Evolutionary conservation across 2,113 vertebrate species (phyloP), one percentile per base, ranked within the genome.

Genomic region (Poeciliopsis prolifica): DNA sequence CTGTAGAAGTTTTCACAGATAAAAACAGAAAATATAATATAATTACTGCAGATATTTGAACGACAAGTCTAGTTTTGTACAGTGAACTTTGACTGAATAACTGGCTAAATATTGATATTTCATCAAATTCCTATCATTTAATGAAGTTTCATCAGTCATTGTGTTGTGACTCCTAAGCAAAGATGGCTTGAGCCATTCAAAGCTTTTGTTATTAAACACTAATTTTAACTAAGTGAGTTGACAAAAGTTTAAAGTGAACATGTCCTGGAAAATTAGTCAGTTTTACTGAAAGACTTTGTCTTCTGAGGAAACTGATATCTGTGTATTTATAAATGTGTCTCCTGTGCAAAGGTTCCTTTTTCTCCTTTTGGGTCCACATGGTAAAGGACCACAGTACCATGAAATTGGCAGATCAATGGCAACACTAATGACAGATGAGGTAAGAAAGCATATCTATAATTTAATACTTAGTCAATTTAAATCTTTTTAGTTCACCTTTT

Each of bases 321-420:
- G 24, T 1, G 12, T 58, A 4, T 66, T 70, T 13, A 29, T 76
- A 11, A 37, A 13, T 72, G 30, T 72, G 40, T 80, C 26, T 85
- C 37, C 65, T 68, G 2, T 93, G 80, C 85, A 82, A 88, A 98
- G 97, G 88, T 98, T 98, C 94, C 94, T 98, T 75, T 98, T 98
- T 93, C 84, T 98, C 70, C 94, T 98, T 82, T 61, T 98, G 95
- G 97, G 97, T 86, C 97, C 97, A 77, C 92, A 94, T 62, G 97
- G 97, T 66, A 98, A 98, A 93, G 96, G 96, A 48, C 93, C 96
- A 1, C 97, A 98, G 73, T 98, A 98, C 85, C 97, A 98, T 88
- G 97, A 98, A 92, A 98, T 98, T 89, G 97, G 97, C 77, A 95
- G 97, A 89, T 98, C 97, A 4, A 98, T 98, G 94, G 96, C 97